Evolutionary conservation across 1,140 invertebrate genomes (phyloP), one percentile per base, ranked within the genome.

Genomic region (Drosophila equinoxialis): DNA sequence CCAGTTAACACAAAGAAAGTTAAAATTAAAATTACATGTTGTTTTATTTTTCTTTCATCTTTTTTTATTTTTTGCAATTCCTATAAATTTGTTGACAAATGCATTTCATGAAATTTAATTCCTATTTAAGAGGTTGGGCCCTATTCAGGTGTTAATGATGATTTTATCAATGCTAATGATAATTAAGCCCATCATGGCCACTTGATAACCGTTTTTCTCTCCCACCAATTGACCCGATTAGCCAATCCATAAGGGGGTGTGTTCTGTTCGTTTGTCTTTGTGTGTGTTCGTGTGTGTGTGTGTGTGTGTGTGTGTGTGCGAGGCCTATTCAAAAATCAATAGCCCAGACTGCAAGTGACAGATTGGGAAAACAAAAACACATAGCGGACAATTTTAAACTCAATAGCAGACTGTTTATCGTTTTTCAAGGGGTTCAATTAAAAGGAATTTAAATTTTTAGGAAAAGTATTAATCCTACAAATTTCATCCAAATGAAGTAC

Each of bases 1-100:
- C 17, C 45, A 51, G 45, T 51, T 51, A 51, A 66, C 76, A 81
- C 84, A 87, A 87, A 87, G 83, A 87, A 87, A 87, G 83, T 89
- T 89, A 77, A 87, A 86, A 65, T 87, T 87, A 77, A 81, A 51
- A 86, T 64, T 33, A 26, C 45, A 58, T 64, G 70, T 58, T 17
- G 17, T 17, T 17, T 74, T 74, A 1, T 23, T 23, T 39, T 17
- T 65, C 17, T 17, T 17, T 17, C 17, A 17, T 17, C 17, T 17
- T 17, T 39, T 39, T 39, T 39, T 5, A 70, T 54, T 45, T 41
- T 65, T 63, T 65, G 45, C 61, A 74, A 48, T 57, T 64, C 75
- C 59, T 65, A 68, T 74, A 77, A 68, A 71, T 30, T 65, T 68
- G 68, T 68, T 79, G 45, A 62, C 37, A 35, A 59, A 55, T 54